Base-by-base conservation (phyloP, 2,888 invertebrate genomes). In the Oxyteleia sp. region DNA sequence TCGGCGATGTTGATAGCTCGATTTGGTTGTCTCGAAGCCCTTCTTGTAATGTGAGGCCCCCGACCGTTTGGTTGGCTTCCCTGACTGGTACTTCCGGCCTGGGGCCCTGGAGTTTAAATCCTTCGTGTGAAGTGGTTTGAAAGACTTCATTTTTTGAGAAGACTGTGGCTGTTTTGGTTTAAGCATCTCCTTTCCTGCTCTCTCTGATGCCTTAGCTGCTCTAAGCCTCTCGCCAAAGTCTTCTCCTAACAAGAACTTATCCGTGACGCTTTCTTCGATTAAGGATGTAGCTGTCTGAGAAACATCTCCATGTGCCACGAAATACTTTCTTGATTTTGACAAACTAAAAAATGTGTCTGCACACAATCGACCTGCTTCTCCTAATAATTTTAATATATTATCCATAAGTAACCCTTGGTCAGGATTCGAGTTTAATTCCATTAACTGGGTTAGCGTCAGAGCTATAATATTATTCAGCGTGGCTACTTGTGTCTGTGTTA, bases 51-150 rank as follows among this genome's bases (percentile, higher is more conserved):
- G 1, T 16, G 29, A 8, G 41, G 55, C 32, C 55, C 55, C 55
- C 32, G 55, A 18, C 55, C 55, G 32, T 15, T 32, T 55, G 18
- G 1, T 15, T 18, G 55, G 18, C 18, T 18, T 55, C 35, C 11
- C 13, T 11, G 55, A 35, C 43, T 41, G 29, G 26, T 18, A 38
- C 23, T 59, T 47, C 47, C 49, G 47, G 32, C 2, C 63, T 49
- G 63, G 63, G 63, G 49, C 49, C 35, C 20, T 47, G 47, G 7
- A 64, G 63, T 64, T 64, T 64, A 64, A 64, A 64, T 49, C 20
- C 49, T 49, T 64, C 0, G 61, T 1, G 41, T 11, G 38, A 41
- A 4, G 7, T 29, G 53, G 16, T 59, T 59, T 23, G 32, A 4
- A 2, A 0, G 29, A 2, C 15, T 4, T 10, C 41, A 4, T 4